Evolutionary conservation across 2,797 vertebrate species (phyloP).

Genomic region (Hipposideros larvatus): DNA sequence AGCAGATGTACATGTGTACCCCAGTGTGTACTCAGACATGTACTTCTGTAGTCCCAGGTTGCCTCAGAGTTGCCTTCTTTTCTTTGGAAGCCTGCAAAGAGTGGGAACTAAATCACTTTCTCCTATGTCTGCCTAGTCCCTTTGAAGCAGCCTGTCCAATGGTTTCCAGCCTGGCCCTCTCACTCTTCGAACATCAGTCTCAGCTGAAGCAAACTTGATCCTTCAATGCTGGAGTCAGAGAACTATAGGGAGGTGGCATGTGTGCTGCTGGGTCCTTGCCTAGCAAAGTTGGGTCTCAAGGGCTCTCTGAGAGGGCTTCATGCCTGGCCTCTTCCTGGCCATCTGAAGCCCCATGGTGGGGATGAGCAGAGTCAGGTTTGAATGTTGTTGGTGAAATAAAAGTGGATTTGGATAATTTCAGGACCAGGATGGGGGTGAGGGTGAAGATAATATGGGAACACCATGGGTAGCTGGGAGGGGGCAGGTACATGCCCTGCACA

Average conservation of each 20-base stretch:
- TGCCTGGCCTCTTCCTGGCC: neutral
- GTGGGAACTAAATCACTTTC: neutral
- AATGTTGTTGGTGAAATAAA: neutral
- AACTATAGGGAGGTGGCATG: neutral
- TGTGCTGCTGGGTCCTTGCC: neutral
- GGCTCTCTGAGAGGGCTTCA: neutral
- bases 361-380: neutral
- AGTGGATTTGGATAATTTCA: neutral
- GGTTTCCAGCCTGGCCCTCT: neutral
- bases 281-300: neutral
- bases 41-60: neutral
- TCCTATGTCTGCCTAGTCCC: neutral
- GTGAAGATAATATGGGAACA: neutral
- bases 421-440: neutral
- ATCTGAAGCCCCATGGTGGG: neutral
- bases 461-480: neutral
- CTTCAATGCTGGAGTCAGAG: neutral
- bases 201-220: conserved; percentile 16
- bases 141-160: neutral
- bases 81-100: neutral
- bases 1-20: neutral
- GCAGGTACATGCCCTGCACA: fast-evolving
- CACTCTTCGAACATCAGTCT: neutral
- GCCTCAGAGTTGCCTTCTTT: neutral
- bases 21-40: neutral